phyloP scores from a whole-genome alignment of 2,797 vertebrate species.

The Molossus alvarezi region DNA sequence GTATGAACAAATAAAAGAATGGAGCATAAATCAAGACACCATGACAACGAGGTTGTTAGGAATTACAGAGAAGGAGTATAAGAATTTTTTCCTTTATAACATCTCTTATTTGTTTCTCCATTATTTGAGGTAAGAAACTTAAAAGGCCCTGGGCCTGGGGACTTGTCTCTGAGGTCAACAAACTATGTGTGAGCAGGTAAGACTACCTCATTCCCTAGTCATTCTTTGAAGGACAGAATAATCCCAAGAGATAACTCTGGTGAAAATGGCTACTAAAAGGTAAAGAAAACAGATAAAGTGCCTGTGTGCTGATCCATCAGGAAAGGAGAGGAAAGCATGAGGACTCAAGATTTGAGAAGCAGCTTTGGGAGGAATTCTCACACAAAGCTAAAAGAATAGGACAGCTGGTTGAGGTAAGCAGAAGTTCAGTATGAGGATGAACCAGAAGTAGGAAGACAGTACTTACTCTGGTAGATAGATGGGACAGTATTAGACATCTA shows the following conservation, averaged over 20 bases:
- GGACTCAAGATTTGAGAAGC: background rate
- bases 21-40: background rate
- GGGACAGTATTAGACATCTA: background rate
- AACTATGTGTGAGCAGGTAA: background rate
- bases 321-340: background rate
- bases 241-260: background rate
- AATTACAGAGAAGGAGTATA: background rate
- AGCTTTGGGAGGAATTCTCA: conserved; percentile 7
- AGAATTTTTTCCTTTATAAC: background rate
- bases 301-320: background rate
- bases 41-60: background rate
- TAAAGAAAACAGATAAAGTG: conserved; percentile 53
- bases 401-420: conserved; percentile 1
- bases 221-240: background rate
- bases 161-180: conserved; percentile 36
- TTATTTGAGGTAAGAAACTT: background rate
- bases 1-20: background rate
- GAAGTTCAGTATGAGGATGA: conserved; percentile 10
- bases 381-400: background rate
- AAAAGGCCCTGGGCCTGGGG: background rate
- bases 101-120: background rate
- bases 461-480: background rate
- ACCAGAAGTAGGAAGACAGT: background rate
- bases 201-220: background rate
- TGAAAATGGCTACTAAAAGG: background rate